Evolutionary conservation across 1,140 invertebrate genomes (phyloP), one percentile per base, ranked within the genome.

Genomic region (Listronotus bonariensis): DNA sequence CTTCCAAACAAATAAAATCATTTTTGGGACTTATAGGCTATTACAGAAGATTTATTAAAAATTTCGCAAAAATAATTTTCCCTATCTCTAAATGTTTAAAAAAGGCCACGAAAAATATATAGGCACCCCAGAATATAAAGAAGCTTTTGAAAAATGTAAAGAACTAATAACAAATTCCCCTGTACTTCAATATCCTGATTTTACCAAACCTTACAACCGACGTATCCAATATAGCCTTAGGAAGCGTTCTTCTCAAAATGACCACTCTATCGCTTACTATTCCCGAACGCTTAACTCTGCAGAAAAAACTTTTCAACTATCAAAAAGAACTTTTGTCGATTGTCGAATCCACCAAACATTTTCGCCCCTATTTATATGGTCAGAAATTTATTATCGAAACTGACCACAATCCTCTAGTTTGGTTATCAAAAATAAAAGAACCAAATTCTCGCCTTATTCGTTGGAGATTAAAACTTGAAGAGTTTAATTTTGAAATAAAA

Each of bases 161-260:
- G 34, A 45, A n/a, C n/a, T n/a, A 20, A 53, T 74, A 15, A 76
- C 67, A 32, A 77, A 69, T 52, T 63, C 74, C 6, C 79, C n/a
- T n/a, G n/a, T n/a, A n/a, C n/a, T n/a, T n/a, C 75, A n/a, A n/a
- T n/a, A n/a, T n/a, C n/a, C n/a, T n/a, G n/a, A n/a, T n/a, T n/a
- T n/a, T n/a, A n/a, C n/a, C n/a, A n/a, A n/a, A n/a, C n/a, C n/a
- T n/a, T n/a, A n/a, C n/a, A n/a, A 78, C 75, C 0, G 79, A 80
- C 38, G 79, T 77, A 0, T 72, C 67, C 8, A 72, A 77, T n/a
- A 60, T 63, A 15, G 78, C 77, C 0, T 51, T 80, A 0, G 78
- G 77, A n/a, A 70, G 70, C 1, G 73, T 80, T 0, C 49, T 82
- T 75, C 69, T 32, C 73, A 74, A 17, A 67, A 71, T 45, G 74